Percentiles rank a stretch among this genome's conserved stretches.
Evolutionary conservation across 30 jellyfish, hydroid and myxozoan genomes (phyloP).

Genomic region (Morbakka virulenta): DNA sequence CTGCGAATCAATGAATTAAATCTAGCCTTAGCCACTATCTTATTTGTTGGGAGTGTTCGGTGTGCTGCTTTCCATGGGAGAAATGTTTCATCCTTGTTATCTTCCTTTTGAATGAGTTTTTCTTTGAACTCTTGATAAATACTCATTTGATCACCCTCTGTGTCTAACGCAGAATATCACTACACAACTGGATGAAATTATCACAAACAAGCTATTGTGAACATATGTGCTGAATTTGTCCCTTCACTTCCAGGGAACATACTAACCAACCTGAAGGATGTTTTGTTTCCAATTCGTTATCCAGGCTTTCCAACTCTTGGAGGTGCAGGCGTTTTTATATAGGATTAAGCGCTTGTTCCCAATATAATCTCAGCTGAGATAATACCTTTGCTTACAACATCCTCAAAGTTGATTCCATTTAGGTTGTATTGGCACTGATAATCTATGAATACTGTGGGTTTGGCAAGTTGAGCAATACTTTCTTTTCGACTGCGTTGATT

Average conservation of each 20-base stretch:
- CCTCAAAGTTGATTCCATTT: slow-evolving; percentile 36
- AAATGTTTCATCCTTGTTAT: slow-evolving; percentile 5
- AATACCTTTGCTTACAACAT: slow-evolving; percentile 13
- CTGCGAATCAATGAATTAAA: neutral
- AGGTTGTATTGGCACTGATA: slow-evolving; percentile 27
- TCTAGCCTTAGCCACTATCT: slow-evolving; percentile 4
- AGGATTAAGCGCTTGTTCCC: slow-evolving; percentile 49
- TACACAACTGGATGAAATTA: slow-evolving; percentile 58
- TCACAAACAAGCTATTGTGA: slow-evolving; percentile 28
- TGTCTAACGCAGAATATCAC: slow-evolving; percentile 53
- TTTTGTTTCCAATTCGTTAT: slow-evolving; percentile 59
- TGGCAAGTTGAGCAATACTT: slow-evolving; percentile 46
- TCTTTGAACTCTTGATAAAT: slow-evolving; percentile 60
- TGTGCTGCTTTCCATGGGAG: slow-evolving; percentile 11
- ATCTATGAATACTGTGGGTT: slow-evolving; percentile 39
- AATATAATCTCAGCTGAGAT: slow-evolving; percentile 35
- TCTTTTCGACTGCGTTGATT: slow-evolving; percentile 32
- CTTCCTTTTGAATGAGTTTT: slow-evolving; percentile 25
- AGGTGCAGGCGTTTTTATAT: slow-evolving; percentile 40
- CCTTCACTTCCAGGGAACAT: slow-evolving; percentile 65
- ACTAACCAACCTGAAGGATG: slow-evolving; percentile 68
- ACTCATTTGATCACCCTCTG: slow-evolving; percentile 49
- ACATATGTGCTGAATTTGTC: slow-evolving; percentile 14
- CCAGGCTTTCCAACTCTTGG: slow-evolving; percentile 61
- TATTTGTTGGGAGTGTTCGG: slow-evolving; percentile 2